Conservation (phyloP, 2,888 invertebrate species). For the Eugnorisma glareosa region DNA sequence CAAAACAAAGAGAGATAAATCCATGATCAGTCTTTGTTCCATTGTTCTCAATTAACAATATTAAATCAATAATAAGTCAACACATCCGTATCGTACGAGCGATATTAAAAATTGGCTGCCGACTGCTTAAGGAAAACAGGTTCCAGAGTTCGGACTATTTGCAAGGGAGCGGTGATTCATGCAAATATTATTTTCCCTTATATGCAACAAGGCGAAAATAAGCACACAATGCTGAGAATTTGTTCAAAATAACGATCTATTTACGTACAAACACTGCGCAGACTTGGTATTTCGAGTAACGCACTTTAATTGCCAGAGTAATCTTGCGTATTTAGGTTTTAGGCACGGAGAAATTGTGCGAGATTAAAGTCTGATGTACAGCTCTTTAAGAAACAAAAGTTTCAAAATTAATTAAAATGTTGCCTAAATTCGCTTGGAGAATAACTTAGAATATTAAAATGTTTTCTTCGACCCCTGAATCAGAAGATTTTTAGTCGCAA, state of each 20-base stretch:
- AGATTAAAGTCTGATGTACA: conserved; percentile 17
- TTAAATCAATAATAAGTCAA: conserved; percentile 51
- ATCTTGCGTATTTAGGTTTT: conserved; percentile 50
- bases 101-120: conserved; percentile 57
- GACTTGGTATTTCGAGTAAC: conserved; percentile 63
- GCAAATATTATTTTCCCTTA: conserved; percentile 69
- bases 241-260: conserved; percentile 71
- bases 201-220: conserved; percentile 65
- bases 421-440: not conserved
- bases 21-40: conserved; percentile 68
- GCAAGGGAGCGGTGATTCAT: conserved; percentile 69
- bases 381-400: conserved; percentile 22
- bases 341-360: conserved; percentile 40
- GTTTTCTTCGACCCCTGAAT: not conserved
- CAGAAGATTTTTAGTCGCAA: not conserved
- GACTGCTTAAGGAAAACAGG: conserved; percentile 65
- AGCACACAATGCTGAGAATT: conserved; percentile 68
- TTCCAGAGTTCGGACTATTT: conserved; percentile 51
- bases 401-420: not conserved
- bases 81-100: conserved; percentile 48
- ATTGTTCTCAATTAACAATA: conserved; percentile 71
- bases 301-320: conserved; percentile 61
- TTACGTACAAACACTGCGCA: conserved; percentile 69
- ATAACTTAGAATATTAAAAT: not conserved
- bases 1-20: conserved; percentile 63